Evolutionary conservation across 2,113 vertebrate genomes (phyloP).

Genomic region (Thunnus maccoyii): DNA sequence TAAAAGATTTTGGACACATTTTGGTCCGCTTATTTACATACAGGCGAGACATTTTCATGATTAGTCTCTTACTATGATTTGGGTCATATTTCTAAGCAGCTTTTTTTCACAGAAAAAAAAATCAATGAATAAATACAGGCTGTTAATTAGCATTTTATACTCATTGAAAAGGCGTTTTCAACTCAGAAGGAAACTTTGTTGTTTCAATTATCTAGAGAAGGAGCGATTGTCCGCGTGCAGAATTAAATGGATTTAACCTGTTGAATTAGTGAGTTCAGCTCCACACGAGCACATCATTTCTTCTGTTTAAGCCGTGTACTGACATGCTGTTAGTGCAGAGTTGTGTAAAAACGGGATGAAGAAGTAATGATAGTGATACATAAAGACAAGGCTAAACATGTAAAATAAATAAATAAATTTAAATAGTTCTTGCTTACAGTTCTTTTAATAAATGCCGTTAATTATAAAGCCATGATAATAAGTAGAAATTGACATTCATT

Average conservation of each 20-base stretch:
- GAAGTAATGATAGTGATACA: no score
- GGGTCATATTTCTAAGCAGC: neutral
- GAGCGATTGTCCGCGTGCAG: no score
- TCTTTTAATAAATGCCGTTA: no score
- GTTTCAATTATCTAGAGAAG: no score
- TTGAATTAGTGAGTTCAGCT: neutral
- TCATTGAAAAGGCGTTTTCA: no score
- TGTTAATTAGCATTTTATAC: neutral
- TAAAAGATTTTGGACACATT: neutral
- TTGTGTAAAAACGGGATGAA: neutral
- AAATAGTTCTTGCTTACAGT: no score
- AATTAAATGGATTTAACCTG: neutral
- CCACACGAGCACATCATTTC: neutral
- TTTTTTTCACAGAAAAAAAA: no score
- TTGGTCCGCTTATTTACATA: neutral
- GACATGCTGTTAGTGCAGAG: no score
- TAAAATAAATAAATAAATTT: no score
- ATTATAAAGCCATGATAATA: no score
- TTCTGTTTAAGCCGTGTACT: neutral
- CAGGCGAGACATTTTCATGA: neutral
- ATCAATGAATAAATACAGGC: neutral
- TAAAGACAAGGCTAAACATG: no score
- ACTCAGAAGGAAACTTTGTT: no score
- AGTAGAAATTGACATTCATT: neutral
- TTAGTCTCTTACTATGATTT: neutral